Percentiles rank a stretch among this genome's conserved stretches.
These are phyloP conservation scores for Metacarcinus magister DNA, from an alignment of 2,888 invertebrate species.

Conservation along the genomic window DNA sequence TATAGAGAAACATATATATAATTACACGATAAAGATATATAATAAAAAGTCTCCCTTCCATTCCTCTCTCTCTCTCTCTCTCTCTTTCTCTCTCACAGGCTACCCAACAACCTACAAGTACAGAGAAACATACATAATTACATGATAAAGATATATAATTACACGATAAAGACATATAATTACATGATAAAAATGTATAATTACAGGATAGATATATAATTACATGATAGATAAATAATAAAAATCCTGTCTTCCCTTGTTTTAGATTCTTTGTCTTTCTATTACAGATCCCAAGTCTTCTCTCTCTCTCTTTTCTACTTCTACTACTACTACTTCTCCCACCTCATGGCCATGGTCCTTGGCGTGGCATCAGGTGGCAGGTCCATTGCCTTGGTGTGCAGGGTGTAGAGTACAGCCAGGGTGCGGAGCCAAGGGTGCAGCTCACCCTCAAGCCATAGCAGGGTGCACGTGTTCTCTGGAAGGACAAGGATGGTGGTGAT, in stretches of 20 bases:
- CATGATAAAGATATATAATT: background rate
- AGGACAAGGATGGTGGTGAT: background rate
- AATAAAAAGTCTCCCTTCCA: too few species aligned
- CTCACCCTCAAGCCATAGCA: conserved; percentile 68
- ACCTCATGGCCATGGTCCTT: conserved; percentile 62
- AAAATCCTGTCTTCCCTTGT: too few species aligned
- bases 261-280: too few species aligned
- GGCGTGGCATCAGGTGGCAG: background rate
- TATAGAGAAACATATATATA: background rate
- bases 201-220: too few species aligned
- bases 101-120: too few species aligned
- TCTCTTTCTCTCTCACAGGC: background rate
- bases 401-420: conserved; percentile 12
- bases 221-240: too few species aligned
- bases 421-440: conserved; percentile 64
- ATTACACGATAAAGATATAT: too few species aligned
- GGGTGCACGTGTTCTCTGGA: conserved; percentile 63
- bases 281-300: too few species aligned
- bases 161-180: background rate
- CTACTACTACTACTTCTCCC: background rate
- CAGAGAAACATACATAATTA: too few species aligned
- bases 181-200: too few species aligned
- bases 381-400: conserved; percentile 47
- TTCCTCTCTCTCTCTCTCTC: too few species aligned
- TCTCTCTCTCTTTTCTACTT: too few species aligned